Base-by-base conservation (phyloP, 2,888 invertebrate species). In the Ashinkailepas kermadecensis region DNA sequence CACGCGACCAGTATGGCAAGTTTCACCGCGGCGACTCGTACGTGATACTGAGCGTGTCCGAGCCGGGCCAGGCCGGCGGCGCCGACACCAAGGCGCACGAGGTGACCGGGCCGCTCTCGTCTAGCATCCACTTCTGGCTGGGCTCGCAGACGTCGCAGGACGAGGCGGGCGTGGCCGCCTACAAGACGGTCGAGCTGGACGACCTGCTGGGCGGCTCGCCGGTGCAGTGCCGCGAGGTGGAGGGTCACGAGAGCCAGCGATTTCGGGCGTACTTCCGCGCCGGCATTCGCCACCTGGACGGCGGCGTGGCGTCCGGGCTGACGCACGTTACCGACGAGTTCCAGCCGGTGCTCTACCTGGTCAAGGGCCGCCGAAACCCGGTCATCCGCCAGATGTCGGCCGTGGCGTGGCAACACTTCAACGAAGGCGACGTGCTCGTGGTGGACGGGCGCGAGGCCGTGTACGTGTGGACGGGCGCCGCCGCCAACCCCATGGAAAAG, bases 41-140 rank as follows among this genome's bases (percentile, higher is more conserved):
- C 88, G 90, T 96, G 83, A 89, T 96, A 9, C 93, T 92, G 87
- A 92, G 93, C 12, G 91, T 92, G 58, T 91, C 92, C 8, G 89
- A 91, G 84, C 89, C 90, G 67, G 93, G 1, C 82, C 78, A 39
- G 39, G 6, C 70, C 8, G 70, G 25, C 39, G 70, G 70, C 13
- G 39, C 21, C 25, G 70, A 39, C 13, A 39, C 39, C 39, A 10
- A 15, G 13, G 70, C 12, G 39, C 70, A 70, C 70, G 70, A 70
- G 70, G 12, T 39, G 12, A 15, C 18, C 82, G 89, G 13, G 89
- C 89, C 84, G 88, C 85, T 92, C 62, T 93, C 95, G 86, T 92
- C 93, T 78, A 94, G 95, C 87, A 93, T 97, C 85, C 97, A 97
- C 88, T 95, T 96, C 87, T 98, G 97, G 97, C 90, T 96, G 78